Evolutionary conservation across 37 sponge, comb jelly and placozoan species (phyloP).

Genomic region (Agelas oroides): DNA sequence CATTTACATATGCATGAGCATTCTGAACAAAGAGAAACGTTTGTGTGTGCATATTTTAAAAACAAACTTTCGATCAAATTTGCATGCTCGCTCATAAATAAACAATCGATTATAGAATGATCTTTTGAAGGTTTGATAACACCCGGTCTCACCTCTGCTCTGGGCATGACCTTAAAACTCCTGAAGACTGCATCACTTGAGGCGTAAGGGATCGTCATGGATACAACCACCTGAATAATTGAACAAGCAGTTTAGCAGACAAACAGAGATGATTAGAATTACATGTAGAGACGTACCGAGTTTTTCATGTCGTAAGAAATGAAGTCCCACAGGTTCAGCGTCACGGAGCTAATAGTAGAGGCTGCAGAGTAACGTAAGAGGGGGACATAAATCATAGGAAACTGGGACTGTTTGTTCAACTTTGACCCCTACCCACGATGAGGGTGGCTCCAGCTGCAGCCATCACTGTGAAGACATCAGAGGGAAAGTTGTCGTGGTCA

Average conservation of each 20-base stretch:
- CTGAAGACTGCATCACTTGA: slow-evolving; percentile 15
- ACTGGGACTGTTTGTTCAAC: no score
- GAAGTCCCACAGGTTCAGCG: slow-evolving; percentile 53
- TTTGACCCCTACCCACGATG: slow-evolving; percentile 60
- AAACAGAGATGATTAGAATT: no score
- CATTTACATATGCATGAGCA: slow-evolving; percentile 86
- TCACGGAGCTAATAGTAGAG: slow-evolving; percentile 20
- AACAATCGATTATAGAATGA: no score
- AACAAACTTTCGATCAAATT: no score
- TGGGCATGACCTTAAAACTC: slow-evolving; percentile 83
- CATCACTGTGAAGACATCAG: slow-evolving; percentile 82
- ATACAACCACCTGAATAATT: slow-evolving; percentile 57
- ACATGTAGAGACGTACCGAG: slow-evolving; percentile 25
- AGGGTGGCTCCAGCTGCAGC: slow-evolving; percentile 68
- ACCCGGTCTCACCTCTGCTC: slow-evolving; percentile 47
- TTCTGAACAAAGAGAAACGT: slow-evolving; percentile 26
- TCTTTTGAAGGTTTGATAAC: no score
- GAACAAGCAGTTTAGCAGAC: neutral
- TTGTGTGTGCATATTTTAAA: no score
- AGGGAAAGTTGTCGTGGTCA: slow-evolving; percentile 75
- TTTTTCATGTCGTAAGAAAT: slow-evolving; percentile 65
- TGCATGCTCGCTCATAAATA: no score
- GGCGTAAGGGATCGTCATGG: slow-evolving; percentile 64
- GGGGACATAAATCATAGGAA: neutral
- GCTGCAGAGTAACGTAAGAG: neutral